A percentile compares a stretch with the other conserved stretches of the same genome.
These are phyloP conservation scores for Urechis unicinctus DNA, from an alignment of 2,888 invertebrate genomes.

Conservation along the genomic window DNA sequence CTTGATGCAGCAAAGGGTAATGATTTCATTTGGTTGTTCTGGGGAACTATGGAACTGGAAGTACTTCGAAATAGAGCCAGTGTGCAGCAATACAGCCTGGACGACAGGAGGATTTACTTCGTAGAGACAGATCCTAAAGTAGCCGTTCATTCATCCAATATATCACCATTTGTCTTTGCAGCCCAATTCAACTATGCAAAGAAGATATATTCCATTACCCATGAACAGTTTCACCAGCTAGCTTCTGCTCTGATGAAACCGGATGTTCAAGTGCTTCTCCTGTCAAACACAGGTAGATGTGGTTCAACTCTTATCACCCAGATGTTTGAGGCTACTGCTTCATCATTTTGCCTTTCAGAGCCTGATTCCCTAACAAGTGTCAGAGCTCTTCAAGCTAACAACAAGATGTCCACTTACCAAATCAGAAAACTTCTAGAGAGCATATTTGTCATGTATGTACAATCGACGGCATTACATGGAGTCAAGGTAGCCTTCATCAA, in stretches of 20 bases:
- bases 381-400: too few species aligned
- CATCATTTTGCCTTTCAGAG: not conserved
- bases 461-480: not conserved
- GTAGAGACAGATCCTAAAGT: not conserved
- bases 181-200: not conserved
- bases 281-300: slow-evolving; percentile 1
- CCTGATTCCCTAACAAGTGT: too few species aligned
- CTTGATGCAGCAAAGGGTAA: too few species aligned
- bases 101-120: not conserved
- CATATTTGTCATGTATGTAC: not conserved
- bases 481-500: not conserved
- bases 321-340: not conserved
- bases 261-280: not conserved
- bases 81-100: not conserved
- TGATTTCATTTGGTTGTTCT: too few species aligned
- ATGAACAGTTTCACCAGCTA: not conserved
- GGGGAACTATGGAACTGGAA: too few species aligned
- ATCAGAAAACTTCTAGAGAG: not conserved
- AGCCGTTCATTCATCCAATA: slow-evolving; percentile 1
- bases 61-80: too few species aligned
- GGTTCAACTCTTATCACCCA: slow-evolving; percentile 2
- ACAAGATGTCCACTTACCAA: too few species aligned
- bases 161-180: not conserved
- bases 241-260: not conserved
- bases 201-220: not conserved